Evolutionary conservation across 2,113 vertebrate species (phyloP).

Genomic region (Microcebus jonahi): DNA sequence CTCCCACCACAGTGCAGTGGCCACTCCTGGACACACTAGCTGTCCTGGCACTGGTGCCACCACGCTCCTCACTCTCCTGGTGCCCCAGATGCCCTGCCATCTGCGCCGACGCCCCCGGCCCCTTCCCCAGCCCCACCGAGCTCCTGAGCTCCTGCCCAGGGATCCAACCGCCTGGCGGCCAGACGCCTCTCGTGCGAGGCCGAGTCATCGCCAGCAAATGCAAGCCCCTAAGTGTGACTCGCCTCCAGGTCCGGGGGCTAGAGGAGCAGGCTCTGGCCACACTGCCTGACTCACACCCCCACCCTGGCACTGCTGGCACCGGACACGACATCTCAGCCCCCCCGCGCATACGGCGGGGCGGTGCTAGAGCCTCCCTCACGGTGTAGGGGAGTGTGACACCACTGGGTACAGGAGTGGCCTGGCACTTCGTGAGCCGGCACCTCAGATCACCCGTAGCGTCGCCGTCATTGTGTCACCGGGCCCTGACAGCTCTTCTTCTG

Average conservation of each 20-base stretch:
- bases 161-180: accelerated
- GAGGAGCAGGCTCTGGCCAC: background rate
- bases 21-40: background rate
- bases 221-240: background rate
- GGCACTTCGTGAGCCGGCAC: accelerated
- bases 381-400: background rate
- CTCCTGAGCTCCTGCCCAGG: background rate
- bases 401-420: accelerated
- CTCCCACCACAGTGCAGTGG: no score
- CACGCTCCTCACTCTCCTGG: accelerated
- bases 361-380: accelerated
- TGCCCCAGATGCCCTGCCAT: background rate
- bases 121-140: background rate
- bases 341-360: accelerated
- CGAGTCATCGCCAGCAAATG: background rate
- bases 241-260: background rate
- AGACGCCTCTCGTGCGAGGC: background rate
- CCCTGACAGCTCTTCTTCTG: background rate
- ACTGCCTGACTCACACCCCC: background rate
- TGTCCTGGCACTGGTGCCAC: accelerated
- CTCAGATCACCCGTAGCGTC: background rate
- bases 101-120: accelerated
- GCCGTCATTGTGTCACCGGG: no score
- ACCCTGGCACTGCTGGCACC: background rate
- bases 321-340: background rate